Base-by-base conservation (phyloP, 1,140 invertebrate species). In the Melipona quadrifasciata region DNA sequence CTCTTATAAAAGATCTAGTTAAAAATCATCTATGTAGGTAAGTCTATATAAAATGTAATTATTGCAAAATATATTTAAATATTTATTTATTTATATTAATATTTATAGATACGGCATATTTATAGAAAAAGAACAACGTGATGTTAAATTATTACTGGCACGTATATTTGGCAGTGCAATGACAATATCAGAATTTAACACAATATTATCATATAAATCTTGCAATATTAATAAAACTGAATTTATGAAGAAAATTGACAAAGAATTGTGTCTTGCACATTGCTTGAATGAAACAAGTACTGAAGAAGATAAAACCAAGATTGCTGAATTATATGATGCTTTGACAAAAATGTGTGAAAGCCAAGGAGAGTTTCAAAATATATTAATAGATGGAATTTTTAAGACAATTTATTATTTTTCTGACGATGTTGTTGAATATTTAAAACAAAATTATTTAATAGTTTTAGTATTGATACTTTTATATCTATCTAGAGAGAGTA, bases 181-280 rank as follows among this genome's bases (percentile, higher is more conserved):
- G 24, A 90, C 85, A 51, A 55, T 91, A 51, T 68, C 95, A 94
- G 91, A 96, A 94, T 93, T 96, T 88, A 91, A 95, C 85, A 91
- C 94, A 86, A 95, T 96, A 89, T 95, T 96, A 84, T 93, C 92
- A 17, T 92, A 94, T 89, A 89, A 94, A 67, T 94, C 92, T 61
- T 95, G 95, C n/a, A 96, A 95, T 86, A 93, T 96, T 80, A 94
- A 93, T 84, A 94, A 94, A 85, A 91, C 93, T 61, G 91, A 95
- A 71, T 96, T 96, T 91, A 94, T 95, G 68, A 90, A 95, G 83
- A 95, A 89, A 95, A 94, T 94, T 95, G 94, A 96, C 10, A 94
- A 95, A 89, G 93, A 96, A 94, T 85, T 93, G 94, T 91, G 94
- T 31, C 70, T 89, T 83, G 76, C 64, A 94, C 87, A 90, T 91